These are phyloP conservation scores for Micrasema longulum DNA, from an alignment of 1,140 invertebrate genomes.

Conservation along the genomic window DNA sequence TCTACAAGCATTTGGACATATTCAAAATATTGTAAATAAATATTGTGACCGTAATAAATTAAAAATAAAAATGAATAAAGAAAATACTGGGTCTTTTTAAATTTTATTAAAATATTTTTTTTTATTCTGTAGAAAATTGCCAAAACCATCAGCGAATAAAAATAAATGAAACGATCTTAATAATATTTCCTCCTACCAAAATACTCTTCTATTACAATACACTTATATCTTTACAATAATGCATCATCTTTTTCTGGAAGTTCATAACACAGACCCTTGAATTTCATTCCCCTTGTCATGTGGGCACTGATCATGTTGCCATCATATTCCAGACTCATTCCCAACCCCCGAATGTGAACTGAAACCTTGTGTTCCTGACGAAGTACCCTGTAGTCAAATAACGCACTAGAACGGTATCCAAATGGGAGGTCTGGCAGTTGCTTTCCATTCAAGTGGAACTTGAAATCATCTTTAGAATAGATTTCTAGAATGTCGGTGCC, in stretches of 20 bases:
- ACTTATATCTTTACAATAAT: neutral
- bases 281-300: neutral
- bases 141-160: no score
- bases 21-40: no score
- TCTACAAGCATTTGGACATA: no score
- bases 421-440: slow-evolving; percentile 20
- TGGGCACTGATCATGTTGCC: slow-evolving; percentile 9
- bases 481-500: slow-evolving; percentile 32
- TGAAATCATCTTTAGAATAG: slow-evolving; percentile 17
- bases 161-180: no score
- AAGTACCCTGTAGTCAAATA: slow-evolving; percentile 40
- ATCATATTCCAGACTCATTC: slow-evolving; percentile 23
- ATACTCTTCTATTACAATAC: no score
- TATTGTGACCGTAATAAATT: no score
- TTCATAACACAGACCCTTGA: slow-evolving; percentile 15
- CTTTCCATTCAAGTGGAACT: slow-evolving; percentile 38
- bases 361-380: slow-evolving; percentile 20
- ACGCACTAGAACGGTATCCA: slow-evolving; percentile 37
- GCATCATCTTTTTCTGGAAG: neutral
- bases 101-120: no score
- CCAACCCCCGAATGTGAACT: neutral
- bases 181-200: no score
- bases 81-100: no score
- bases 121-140: no score
- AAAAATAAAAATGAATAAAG: no score